Conservation (phyloP, 2,113 vertebrate genomes). For the Sialia sialis region DNA sequence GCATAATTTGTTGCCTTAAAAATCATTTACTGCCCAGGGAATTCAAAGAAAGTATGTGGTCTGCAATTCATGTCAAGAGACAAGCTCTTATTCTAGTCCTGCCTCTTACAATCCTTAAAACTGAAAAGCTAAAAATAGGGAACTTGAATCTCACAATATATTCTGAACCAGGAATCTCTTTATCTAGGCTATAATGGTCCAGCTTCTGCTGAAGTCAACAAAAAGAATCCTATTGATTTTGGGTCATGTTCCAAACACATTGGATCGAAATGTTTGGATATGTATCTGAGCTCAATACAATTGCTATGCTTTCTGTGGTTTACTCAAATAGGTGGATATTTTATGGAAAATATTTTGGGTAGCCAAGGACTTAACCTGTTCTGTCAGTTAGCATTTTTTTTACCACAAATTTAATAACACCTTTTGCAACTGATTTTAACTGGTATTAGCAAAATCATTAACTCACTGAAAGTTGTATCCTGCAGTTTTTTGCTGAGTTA, state of each 20-base stretch:
- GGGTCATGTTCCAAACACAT: background rate
- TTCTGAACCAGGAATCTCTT: background rate
- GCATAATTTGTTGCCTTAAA: background rate
- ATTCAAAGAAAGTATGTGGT: background rate
- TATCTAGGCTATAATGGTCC: background rate
- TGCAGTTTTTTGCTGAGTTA: background rate
- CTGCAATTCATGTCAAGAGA: background rate
- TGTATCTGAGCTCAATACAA: background rate
- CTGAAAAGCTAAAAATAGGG: background rate
- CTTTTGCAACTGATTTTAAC: constrained; percentile 37
- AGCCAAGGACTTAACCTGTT: background rate
- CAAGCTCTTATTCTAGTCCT: background rate
- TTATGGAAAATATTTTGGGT: constrained; percentile 8
- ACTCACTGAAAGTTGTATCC: background rate
- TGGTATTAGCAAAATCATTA: constrained; percentile 18
- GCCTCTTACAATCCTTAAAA: background rate
- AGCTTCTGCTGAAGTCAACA: background rate
- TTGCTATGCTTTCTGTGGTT: background rate
- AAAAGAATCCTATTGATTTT: background rate
- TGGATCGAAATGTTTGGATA: background rate
- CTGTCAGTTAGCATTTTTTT: background rate
- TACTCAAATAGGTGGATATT: background rate
- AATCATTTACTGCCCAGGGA: background rate
- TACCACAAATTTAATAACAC: constrained; percentile 7
- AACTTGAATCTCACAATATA: background rate